Base-by-base conservation (phyloP, 37 sponge, comb jelly and placozoan species). In the Lycopodina hypogea region DNA sequence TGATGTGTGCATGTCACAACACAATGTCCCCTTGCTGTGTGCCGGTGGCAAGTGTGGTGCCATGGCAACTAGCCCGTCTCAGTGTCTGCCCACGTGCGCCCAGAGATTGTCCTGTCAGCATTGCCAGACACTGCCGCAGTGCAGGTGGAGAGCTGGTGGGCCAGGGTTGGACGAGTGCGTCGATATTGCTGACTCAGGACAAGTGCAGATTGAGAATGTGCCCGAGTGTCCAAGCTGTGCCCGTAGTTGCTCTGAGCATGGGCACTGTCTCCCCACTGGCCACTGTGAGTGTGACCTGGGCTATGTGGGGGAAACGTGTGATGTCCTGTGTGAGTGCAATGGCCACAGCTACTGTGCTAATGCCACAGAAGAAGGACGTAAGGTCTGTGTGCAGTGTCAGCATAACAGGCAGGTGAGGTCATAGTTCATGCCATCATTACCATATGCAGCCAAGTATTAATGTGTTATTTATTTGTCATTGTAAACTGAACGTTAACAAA, bases 381-480 rank as follows among this genome's bases (percentile, higher is more conserved):
- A 18, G 28, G 18, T 26, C 51, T 71, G 71, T 42, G 14, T 41
- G 23, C 71, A 71, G 51, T 71, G 71, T 42, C 45, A 18, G 24
- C 51, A 17, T 21, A 71, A 71, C 51, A 71, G 51, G 15, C 71
- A 71, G 71, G 71, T 71, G 21, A 19, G 21, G n/a, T n/a, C n/a
- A n/a, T n/a, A n/a, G n/a, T n/a, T n/a, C n/a, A n/a, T n/a, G n/a
- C n/a, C n/a, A n/a, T n/a, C n/a, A n/a, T n/a, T n/a, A n/a, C n/a
- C n/a, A n/a, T n/a, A n/a, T n/a, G n/a, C n/a, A n/a, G n/a, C n/a
- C n/a, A n/a, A n/a, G n/a, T n/a, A n/a, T n/a, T n/a, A n/a, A n/a
- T n/a, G n/a, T n/a, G n/a, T n/a, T n/a, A n/a, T n/a, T n/a, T n/a
- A n/a, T n/a, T n/a, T n/a, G n/a, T n/a, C n/a, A n/a, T n/a, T n/a